Conservation (phyloP, 2,113 vertebrate species). For the human region GRCh38 chr3:50528501-50529000, state of each 20-base stretch:
- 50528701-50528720: neutral
- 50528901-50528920: neutral
- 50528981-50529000: neutral
- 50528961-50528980: neutral
- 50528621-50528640: neutral
- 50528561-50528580: neutral
- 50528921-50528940: neutral
- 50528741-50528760: neutral
- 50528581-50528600: neutral
- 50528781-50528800: neutral
- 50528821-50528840: neutral
- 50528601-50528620: neutral
- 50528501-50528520: neutral
- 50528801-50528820: neutral
- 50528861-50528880: conserved; percentile 10
- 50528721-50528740: neutral
- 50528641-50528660: neutral
- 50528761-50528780: neutral
- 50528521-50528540: neutral
- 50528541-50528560: neutral
- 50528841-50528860: neutral
- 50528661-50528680: neutral
- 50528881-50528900: neutral
- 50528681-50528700: neutral
- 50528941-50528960: neutral